Conservation (phyloP, 2,797 vertebrate genomes). For the Gymnopithys bicolor region DNA sequence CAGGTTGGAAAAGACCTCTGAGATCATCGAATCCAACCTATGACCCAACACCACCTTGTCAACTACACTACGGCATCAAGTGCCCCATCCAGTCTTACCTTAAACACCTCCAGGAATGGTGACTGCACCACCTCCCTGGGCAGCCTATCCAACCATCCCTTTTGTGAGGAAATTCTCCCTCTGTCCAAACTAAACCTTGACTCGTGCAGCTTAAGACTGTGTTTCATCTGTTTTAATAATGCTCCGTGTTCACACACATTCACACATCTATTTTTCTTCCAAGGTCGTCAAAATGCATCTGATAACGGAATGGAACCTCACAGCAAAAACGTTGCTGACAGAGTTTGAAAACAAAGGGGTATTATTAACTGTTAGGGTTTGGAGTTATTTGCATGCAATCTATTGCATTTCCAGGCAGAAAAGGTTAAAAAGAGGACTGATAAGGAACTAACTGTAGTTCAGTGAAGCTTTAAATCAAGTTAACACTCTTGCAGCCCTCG, state of each 20-base stretch:
- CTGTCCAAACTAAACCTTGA: neutral
- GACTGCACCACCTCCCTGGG: neutral
- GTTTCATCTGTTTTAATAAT: neutral
- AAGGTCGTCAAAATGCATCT: neutral
- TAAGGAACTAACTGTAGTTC: neutral
- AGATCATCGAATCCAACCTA: neutral
- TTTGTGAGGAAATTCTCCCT: neutral
- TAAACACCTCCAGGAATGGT: neutral
- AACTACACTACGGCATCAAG: neutral
- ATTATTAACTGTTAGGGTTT: neutral
- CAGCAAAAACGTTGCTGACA: neutral
- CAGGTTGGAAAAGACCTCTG: neutral
- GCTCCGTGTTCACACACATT: too few species aligned
- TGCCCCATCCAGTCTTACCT: neutral
- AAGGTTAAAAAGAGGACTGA: neutral
- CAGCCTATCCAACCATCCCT: neutral
- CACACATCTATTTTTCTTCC: neutral
- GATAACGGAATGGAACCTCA: rapidly evolving
- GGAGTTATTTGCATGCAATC: neutral
- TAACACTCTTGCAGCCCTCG: neutral
- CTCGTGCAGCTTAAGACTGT: neutral
- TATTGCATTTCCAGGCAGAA: neutral
- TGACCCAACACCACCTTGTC: neutral
- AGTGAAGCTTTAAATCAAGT: constrained; percentile 29
- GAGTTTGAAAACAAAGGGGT: neutral